Conservation (phyloP, 2,113 vertebrate species). For the Empidonax alnorum region DNA sequence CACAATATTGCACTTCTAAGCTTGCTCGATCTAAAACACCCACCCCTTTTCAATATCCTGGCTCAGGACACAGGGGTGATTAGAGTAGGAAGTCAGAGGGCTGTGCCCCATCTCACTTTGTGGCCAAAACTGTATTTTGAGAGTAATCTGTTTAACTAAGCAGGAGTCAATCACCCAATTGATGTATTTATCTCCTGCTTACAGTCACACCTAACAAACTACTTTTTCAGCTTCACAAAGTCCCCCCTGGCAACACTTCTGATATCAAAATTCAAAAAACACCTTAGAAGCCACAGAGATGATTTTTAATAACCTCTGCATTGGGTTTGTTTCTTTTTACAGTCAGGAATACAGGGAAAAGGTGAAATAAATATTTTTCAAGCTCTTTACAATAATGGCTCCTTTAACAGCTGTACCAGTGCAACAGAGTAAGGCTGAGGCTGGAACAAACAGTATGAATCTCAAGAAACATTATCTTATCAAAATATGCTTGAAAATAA, state of each 20-base stretch:
- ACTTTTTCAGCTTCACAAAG: neutral
- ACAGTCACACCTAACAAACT: neutral
- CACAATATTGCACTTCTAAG: neutral
- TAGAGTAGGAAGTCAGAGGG: neutral
- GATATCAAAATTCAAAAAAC: neutral
- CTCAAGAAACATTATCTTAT: neutral
- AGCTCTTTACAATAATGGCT: neutral
- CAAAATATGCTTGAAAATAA: neutral
- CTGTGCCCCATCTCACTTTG: neutral
- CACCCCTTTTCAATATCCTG: neutral
- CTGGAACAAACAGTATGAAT: neutral
- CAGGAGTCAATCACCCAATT: neutral
- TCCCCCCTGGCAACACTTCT: neutral
- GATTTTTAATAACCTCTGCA: neutral
- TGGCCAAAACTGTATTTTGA: neutral
- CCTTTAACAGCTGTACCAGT: neutral
- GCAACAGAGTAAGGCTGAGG: fast-evolving
- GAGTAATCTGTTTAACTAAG: neutral
- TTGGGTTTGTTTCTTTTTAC: neutral
- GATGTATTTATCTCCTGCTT: neutral
- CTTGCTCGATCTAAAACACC: neutral
- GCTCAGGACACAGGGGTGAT: neutral
- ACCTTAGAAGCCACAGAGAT: neutral
- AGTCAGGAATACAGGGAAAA: neutral
- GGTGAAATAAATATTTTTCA: neutral